Evolutionary conservation across 2,888 invertebrate species (phyloP).

Genomic region (Cheilosia pagana): DNA sequence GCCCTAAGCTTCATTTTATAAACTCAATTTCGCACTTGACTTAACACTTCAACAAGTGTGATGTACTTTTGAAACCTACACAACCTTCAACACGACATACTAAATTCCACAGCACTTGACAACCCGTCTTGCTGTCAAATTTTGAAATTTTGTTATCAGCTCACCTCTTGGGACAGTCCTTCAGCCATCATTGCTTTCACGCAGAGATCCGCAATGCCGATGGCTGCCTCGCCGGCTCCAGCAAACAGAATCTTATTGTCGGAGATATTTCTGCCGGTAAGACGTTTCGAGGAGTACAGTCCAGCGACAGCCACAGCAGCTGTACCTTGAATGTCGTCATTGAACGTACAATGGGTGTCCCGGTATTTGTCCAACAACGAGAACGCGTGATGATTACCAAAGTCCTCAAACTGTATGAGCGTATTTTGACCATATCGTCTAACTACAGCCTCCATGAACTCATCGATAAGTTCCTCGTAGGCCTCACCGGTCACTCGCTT

Average conservation of each 20-base stretch:
- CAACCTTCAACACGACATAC: background rate
- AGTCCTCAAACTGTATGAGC: conserved; percentile 97
- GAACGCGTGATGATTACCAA: conserved; percentile 98
- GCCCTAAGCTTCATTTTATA: background rate
- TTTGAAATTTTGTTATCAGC: background rate
- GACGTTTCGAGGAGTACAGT: conserved; percentile 84
- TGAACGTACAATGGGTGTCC: conserved; percentile 97
- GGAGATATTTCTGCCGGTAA: conserved; percentile 88
- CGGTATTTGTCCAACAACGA: conserved; percentile 95
- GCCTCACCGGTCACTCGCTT: conserved; percentile 92
- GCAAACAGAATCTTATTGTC: conserved; percentile 96
- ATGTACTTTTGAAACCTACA: background rate
- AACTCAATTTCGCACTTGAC: background rate
- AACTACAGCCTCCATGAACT: conserved; percentile 98
- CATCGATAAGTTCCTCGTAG: conserved; percentile 97
- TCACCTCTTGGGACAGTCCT: conserved; percentile 84
- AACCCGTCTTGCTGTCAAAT: background rate
- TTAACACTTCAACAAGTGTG: background rate
- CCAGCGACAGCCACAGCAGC: conserved; percentile 98
- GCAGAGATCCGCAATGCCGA: conserved; percentile 95
- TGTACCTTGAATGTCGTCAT: conserved; percentile 99
- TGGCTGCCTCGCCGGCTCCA: conserved; percentile 95
- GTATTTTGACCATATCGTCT: conserved; percentile 94
- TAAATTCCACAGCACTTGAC: too few relatives aligned
- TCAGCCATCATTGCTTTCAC: conserved; percentile 94